A percentile compares a stretch with the other conserved stretches of the same genome.
Conservation (phyloP, 1,140 invertebrate species). For the Papilio xuthus region DNA sequence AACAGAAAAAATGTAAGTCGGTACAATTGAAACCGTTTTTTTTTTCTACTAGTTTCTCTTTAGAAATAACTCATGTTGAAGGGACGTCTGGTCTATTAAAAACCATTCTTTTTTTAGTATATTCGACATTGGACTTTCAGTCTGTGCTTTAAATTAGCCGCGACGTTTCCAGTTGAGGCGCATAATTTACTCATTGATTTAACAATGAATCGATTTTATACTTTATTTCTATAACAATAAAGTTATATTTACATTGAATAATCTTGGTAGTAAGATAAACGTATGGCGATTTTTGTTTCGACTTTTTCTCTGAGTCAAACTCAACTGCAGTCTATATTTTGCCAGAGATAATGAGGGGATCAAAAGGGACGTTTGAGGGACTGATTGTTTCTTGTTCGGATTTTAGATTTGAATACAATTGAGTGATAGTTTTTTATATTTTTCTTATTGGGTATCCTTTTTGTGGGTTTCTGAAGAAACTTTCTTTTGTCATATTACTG, state of each 20-base stretch:
- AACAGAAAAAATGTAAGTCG: conserved; percentile 2
- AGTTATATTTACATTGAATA: conserved; percentile 26
- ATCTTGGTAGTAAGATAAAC: conserved; percentile 60
- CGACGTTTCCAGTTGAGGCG: conserved; percentile 49
- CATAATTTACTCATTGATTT: conserved; percentile 45
- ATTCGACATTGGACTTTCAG: conserved; percentile 59
- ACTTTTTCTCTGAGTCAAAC: conserved; percentile 57
- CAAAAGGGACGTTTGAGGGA: conserved; percentile 41
- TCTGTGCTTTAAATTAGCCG: conserved; percentile 70
- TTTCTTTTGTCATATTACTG: neutral
- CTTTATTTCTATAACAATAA: conserved; percentile 13
- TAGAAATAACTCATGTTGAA: conserved; percentile 60
- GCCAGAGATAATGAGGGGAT: conserved; percentile 44
- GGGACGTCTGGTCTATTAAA: conserved; percentile 57
- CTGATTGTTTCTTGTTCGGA: conserved; percentile 43
- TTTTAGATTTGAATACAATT: conserved; percentile 39
- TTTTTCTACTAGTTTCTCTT: conserved; percentile 55
- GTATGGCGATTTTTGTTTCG: conserved; percentile 52
- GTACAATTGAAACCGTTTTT: conserved; percentile 47
- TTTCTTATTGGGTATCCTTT: conserved; percentile 29
- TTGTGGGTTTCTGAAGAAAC: conserved; percentile 1
- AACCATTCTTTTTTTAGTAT: conserved; percentile 62
- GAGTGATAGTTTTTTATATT: conserved; percentile 34
- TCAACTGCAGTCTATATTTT: conserved; percentile 48
- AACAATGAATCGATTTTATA: conserved; percentile 35